Evolutionary conservation across 2,113 vertebrate genomes (phyloP), one percentile per base, ranked within the genome.

Genomic region (Ursus arctos): DNA sequence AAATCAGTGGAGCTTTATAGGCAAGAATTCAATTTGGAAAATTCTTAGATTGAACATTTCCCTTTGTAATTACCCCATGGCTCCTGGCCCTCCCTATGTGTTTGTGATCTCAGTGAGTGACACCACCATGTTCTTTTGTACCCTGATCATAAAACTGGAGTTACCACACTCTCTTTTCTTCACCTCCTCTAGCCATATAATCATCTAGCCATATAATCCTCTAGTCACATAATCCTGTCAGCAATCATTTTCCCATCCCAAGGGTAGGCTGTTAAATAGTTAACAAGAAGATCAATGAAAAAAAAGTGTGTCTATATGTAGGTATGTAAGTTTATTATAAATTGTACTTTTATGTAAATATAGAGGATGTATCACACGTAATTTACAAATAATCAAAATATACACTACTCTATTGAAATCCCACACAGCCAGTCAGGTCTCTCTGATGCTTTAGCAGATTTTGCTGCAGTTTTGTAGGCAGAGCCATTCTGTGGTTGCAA

Each of bases 311-410:
- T 69, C 10, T 16, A 15, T 79, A 31, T 61, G 1, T 28, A 67
- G 4, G 14, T 49, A n/a, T 0, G 22, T 43, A 93, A 36, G 3
- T 47, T 59, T 57, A 87, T 65, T 57, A 57, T 7, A 57, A 40
- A 85, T 61, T 59, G 65, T 47, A 82, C 22, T 36, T 19, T 69
- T 69, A 69, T 4, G 2, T 69, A 36, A n/a, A 19, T 69, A 86
- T 22, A 72, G 55, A 82, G 15, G 16, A 59, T 88, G 26, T 77
- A 4, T 18, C 8, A 77, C 4, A 57, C 15, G 12, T 1, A 57
- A 77, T 53, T 80, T 71, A 47, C 12, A 95, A 91, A 53, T 83
- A 84, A 80, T 81, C 3, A 88, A 94, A 16, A 49, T 51, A 57
- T 11, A 51, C 7, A 95, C 57, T n/a, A 72, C 12, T 69, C 33